These are phyloP conservation scores for Pristionchus exspectatus DNA, from an alignment of 2,888 invertebrate genomes.

Conservation along the genomic window DNA sequence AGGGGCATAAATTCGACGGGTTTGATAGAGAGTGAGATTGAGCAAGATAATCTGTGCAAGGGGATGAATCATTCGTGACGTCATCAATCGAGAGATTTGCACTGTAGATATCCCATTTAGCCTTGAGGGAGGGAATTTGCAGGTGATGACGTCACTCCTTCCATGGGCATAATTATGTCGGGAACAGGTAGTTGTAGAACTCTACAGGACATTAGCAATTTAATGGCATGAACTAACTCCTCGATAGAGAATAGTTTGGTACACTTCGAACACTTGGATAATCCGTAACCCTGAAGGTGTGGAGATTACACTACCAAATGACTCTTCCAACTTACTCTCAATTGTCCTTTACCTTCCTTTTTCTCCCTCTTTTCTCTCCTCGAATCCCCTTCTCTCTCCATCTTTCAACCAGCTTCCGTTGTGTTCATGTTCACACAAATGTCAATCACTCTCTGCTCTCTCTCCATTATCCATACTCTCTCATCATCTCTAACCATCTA, in stretches of 20 bases:
- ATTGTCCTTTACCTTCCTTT: conserved; percentile 15
- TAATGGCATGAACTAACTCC: too few relatives aligned
- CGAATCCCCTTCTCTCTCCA: neutral
- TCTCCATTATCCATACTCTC: conserved; percentile 30
- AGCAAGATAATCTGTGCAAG: conserved; percentile 40
- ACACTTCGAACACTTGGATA: neutral
- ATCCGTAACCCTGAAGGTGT: conserved; percentile 3
- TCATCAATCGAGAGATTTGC: conserved; percentile 26
- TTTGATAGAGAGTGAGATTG: conserved; percentile 45
- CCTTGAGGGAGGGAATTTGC: neutral
- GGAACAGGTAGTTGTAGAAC: too few relatives aligned
- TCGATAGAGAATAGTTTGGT: neutral
- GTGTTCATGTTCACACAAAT: conserved; percentile 50
- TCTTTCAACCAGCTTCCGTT: conserved; percentile 44
- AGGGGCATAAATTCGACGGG: conserved; percentile 46
- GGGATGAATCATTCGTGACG: conserved; percentile 32
- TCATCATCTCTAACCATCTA: conserved; percentile 35
- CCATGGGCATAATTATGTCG: too few relatives aligned
- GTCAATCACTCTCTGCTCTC: conserved; percentile 38
- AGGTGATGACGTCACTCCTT: neutral
- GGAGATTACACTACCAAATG: neutral
- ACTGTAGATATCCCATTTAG: neutral
- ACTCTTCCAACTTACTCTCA: conserved; percentile 2
- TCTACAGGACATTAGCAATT: too few relatives aligned
- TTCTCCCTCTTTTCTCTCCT: conserved; percentile 4